Percentiles rank a stretch among this genome's conserved stretches.
Conservation (phyloP, 2,113 vertebrate species). For the Lagopus leucura region DNA sequence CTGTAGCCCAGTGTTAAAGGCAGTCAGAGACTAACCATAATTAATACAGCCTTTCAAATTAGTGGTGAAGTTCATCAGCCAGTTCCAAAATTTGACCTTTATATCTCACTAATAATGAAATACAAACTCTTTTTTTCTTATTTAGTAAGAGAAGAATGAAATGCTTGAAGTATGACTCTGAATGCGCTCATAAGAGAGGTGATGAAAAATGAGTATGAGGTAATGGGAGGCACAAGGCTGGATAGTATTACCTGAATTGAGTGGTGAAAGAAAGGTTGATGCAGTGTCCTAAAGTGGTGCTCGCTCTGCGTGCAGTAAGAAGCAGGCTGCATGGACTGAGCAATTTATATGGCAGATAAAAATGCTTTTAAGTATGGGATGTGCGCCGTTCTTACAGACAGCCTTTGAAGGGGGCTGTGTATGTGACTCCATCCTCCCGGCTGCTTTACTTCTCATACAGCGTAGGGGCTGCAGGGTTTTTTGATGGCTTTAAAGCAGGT, state of each 20-base stretch:
- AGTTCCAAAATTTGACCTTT: conserved; percentile 38
- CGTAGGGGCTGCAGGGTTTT: fast-evolving
- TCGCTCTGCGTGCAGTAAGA: not conserved
- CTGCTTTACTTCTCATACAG: not conserved
- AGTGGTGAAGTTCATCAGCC: conserved; percentile 49
- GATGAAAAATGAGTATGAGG: not conserved
- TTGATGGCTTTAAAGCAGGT: not conserved
- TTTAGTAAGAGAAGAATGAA: not conserved
- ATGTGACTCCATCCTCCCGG: not conserved
- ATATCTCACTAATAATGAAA: not conserved
- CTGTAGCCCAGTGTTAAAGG: conserved; percentile 56
- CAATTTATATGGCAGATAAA: not conserved
- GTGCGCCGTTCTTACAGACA: not conserved
- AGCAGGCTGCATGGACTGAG: not conserved
- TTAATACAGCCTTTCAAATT: conserved; percentile 64
- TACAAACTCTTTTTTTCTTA: not conserved
- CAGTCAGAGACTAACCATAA: conserved; percentile 35
- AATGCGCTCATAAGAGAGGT: not conserved
- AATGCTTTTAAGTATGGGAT: not conserved
- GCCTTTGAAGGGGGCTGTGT: not conserved
- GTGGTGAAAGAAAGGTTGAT: not conserved
- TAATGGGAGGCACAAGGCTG: not conserved
- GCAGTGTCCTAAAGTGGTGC: not conserved
- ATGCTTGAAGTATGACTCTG: not conserved
- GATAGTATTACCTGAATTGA: not conserved